Percentiles rank a stretch among this genome's conserved stretches.
phyloP scores from a whole-genome alignment of 2,113 vertebrate species.

The Beaufortia kweichowensis region DNA sequence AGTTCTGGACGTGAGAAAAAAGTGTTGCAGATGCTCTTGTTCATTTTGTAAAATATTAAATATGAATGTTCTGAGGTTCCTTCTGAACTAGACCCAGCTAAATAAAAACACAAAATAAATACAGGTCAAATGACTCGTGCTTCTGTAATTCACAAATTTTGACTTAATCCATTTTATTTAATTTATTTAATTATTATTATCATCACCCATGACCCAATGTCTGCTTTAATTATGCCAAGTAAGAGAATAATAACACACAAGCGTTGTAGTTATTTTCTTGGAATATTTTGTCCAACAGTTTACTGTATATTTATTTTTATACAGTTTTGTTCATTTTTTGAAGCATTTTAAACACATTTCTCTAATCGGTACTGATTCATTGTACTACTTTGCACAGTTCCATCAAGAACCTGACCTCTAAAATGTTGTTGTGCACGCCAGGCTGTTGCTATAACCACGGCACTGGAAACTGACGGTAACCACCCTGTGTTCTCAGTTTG shows the following conservation, averaged over 20 bases:
- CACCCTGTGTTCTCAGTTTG: conserved; percentile 29
- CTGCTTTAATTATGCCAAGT: no score
- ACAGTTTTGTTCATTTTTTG: conserved; percentile 11
- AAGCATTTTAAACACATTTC: conserved; percentile 24
- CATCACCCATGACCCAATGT: no score
- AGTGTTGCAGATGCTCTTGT: conserved; percentile 49
- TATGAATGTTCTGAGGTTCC: conserved; percentile 51
- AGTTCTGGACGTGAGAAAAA: conserved; percentile 28
- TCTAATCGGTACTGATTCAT: conserved; percentile 40
- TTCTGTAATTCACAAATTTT: conserved; percentile 9
- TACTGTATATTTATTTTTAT: no score
- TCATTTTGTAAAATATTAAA: conserved; percentile 52
- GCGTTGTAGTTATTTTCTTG: no score
- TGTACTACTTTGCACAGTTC: conserved; percentile 45
- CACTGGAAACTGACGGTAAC: conserved; percentile 14
- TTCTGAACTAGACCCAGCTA: conserved; percentile 41
- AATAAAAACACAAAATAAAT: conserved; percentile 56
- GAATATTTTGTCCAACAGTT: no score
- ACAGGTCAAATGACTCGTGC: conserved; percentile 37
- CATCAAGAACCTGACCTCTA: conserved; percentile 2
- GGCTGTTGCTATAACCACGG: conserved; percentile 44
- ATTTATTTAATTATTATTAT: no score
- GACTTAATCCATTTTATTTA: no score
- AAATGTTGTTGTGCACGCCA: conserved; percentile 44
- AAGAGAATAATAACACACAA: no score